Evolutionary conservation across 2,113 vertebrate genomes (phyloP), one percentile per base, ranked within the genome.

Genomic region (Rhynchopsitta pachyrhyncha): DNA sequence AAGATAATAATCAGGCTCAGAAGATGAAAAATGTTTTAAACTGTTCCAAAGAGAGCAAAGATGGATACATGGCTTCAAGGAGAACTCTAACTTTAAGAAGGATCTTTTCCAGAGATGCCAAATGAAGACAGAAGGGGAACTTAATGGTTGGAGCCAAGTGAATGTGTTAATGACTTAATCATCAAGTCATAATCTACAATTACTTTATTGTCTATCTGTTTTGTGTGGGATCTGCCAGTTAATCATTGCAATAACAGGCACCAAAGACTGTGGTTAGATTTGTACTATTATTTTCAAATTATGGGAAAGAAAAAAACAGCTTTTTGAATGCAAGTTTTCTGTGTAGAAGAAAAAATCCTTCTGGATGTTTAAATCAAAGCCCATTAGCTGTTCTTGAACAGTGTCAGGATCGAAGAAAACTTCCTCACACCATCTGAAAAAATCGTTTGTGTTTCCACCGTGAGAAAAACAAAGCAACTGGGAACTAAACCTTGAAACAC

Each of bases 341-440:
- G 4, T 28, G 8, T 33, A 44, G 71, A 83, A 73, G 71, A 76
- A 66, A 84, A 69, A 57, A 0, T 7, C 17, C 19, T 57, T 77
- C 10, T 16, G 14, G 33, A 57, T 12, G 23, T 15, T 73, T 60
- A 52, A 47, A 41, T 0, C 50, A 44, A 85, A 95, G 29, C 7
- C 22, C 13, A 49, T 62, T 23, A 73, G 41, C 14, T 86, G 17
- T 15, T 86, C n/a, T 77, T 73, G 24, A 92, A 62, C 4, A 35
- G 53, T 4, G 10, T 27, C 41, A 74, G 57, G 7, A 67, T 52
- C 46, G 52, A 70, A 53, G 37, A 80, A 80, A 82, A 39, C 1
- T 47, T 1, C 0, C 5, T 3, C 16, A 3, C 22, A 60, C 16
- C 1, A 0, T 35, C 75, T 75, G 55, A 10, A 27, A 27, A 81